A percentile compares a stretch with the other conserved stretches of the same genome.
These are phyloP conservation scores for Ameiurus melas DNA, from an alignment of 2,113 vertebrate species.

Conservation along the genomic window DNA sequence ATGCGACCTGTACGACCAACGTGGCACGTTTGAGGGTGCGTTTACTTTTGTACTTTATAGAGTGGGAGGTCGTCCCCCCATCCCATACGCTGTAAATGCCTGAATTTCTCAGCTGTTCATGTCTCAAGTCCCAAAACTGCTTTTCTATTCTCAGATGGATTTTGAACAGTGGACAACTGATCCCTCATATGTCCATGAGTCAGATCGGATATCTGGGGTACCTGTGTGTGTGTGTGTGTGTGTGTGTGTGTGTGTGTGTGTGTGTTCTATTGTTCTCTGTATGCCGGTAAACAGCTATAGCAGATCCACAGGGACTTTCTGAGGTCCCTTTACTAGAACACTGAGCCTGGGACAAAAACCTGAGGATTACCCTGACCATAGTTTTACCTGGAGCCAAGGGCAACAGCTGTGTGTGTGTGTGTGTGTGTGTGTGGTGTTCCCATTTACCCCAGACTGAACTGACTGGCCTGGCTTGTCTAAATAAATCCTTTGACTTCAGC, in stretches of 20 bases:
- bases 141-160: constrained; percentile 23
- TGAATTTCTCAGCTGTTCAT: background rate
- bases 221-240: constrained; percentile 45
- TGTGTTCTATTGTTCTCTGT: constrained; percentile 44
- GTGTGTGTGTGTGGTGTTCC: constrained; percentile 31
- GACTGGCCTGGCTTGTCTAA: constrained; percentile 27
- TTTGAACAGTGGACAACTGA: background rate
- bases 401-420: constrained; percentile 62
- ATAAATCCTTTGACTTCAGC: constrained; percentile 38
- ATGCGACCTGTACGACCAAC: background rate
- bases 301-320: constrained; percentile 41
- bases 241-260: constrained; percentile 50
- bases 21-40: background rate
- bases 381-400: constrained; percentile 69
- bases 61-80: no score
- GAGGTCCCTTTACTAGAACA: constrained; percentile 37
- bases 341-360: constrained; percentile 43
- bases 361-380: constrained; percentile 56
- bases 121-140: background rate
- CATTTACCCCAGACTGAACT: constrained; percentile 24
- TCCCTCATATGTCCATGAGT: constrained; percentile 25
- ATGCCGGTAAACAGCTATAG: constrained; percentile 62
- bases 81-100: background rate
- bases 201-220: constrained; percentile 22
- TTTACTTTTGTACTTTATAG: background rate